These are phyloP conservation scores for Netelia melanura DNA, from an alignment of 2,888 invertebrate species.

Conservation along the genomic window DNA sequence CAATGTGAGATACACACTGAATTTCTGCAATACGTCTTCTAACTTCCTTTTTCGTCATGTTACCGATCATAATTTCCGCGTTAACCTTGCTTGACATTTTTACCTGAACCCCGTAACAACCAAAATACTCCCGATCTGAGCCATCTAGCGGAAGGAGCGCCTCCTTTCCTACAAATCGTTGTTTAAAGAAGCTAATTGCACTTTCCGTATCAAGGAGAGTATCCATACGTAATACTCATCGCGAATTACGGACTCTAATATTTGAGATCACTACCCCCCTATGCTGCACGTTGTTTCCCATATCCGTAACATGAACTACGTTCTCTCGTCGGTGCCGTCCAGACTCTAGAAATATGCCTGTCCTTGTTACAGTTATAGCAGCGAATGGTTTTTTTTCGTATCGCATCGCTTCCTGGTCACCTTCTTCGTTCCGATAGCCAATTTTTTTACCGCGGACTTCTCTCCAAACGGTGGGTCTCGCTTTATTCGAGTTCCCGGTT, in stretches of 20 bases:
- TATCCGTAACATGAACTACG: slow-evolving; percentile 14
- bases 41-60: slow-evolving; percentile 1
- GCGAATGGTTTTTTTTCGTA: not conserved
- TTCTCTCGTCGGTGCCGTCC: not conserved
- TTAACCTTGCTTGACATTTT: slow-evolving; percentile 9
- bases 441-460: not conserved
- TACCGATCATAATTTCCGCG: slow-evolving; percentile 13
- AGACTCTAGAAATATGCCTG: not conserved
- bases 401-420: not conserved
- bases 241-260: slow-evolving; percentile 35
- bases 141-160: not conserved
- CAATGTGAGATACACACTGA: slow-evolving; percentile 29
- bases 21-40: slow-evolving; percentile 30
- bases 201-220: slow-evolving; percentile 50
- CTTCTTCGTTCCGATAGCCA: not conserved
- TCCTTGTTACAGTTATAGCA: slow-evolving; percentile 25
- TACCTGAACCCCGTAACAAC: slow-evolving; percentile 27
- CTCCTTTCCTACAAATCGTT: slow-evolving; percentile 13
- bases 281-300: slow-evolving; percentile 12
- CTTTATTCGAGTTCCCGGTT: not conserved
- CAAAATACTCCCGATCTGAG: slow-evolving; percentile 11
- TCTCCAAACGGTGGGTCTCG: not conserved
- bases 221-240: slow-evolving; percentile 15
- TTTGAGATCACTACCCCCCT: slow-evolving; percentile 26
- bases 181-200: slow-evolving; percentile 39